Evolutionary conservation across 2,113 vertebrate genomes (phyloP), one percentile per base, ranked within the genome.

Genomic region (Pavo muticus): DNA sequence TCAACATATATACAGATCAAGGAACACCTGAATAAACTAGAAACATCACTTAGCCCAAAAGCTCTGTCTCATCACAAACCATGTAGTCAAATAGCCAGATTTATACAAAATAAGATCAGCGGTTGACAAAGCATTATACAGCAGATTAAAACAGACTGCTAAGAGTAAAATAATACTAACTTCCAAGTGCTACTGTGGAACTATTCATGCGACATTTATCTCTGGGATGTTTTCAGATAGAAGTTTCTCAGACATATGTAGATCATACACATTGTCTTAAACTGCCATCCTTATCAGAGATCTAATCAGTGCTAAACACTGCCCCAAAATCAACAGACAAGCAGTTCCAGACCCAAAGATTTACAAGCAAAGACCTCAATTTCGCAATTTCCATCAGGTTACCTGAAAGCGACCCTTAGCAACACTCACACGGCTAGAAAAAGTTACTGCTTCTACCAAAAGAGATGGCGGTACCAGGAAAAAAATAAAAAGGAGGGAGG

Each of bases 401-500:
- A 73, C 64, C 57, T 14, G 35, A 45, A 78, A 78, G 15, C 0
- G 4, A 73, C 54, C 30, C 37, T 69, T 81, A 89, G 82, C 88
- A 73, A 40, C 42, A 64, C 17, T 27, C 14, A 72, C 2, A 13
- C 24, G 37, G 25, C 11, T 64, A 73, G 40, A 71, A 76, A 24
- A 9, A 73, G 15, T 25, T 52, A 47, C 16, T 10, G 0, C 44
- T 52, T 72, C 42, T 72, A 75, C 30, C 87, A 56, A 19, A 67
- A 50, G 32, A 82, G 10, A 47, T 6, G 4, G 48, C 84, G 8
- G 6, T 45, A 6, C 70, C 5, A 2, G 11, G 15, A 5, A 20
- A 1, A 0, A 2, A 32, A 10, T 1, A 5, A 47, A 9, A 4
- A 5, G 4, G 7, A 24, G 17, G 1, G 1, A 2, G 3, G 3